Base-by-base conservation (phyloP, 2,797 vertebrate genomes). In the Bradypodion ventrale region DNA sequence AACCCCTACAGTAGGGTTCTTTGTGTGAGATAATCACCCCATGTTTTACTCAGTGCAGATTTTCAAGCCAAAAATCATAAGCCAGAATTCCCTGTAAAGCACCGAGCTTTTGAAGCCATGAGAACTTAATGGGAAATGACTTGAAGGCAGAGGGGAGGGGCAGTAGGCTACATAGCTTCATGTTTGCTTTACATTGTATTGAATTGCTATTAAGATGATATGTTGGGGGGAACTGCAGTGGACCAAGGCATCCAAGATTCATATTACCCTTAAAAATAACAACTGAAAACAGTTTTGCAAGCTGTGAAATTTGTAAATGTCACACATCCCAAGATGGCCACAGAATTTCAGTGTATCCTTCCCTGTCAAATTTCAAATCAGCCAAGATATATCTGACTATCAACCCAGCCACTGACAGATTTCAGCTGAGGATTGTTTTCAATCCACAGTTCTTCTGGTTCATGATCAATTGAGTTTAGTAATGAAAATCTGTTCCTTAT, bases 1-100 rank as follows among this genome's bases (percentile, higher is more conserved):
- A 75, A 84, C 75, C 46, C 32, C 42, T 63, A 81, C 29, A 83
- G 56, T 68, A 60, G 79, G 62, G 52, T 44, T 78, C 80, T 75
- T 84, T 65, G 68, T 82, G 29, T 73, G 44, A 87, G 37, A 27
- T 70, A 80, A 13, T 59, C 44, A 74, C 75, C 27, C 49, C 59
- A 44, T 46, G 60, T 83, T 79, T 86, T 76, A 74, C 25, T 1
- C 49, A 40, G 32, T 23, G 2, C 4, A 32, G 60, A 2, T 70
- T 84, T 80, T 52, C 37, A 21, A 84, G 37, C 13, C 27, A 65
- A 35, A 25, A 82, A 32, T 82, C 62, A 25, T n/a, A 74, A 84
- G 15, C 69, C 56, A 44, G 5, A 27, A 83, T 40, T 29, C 40
- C 42, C 52, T 49, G n/a, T 81, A 78, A 82, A 81, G 73, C 0